Evolutionary conservation across 1,140 invertebrate species (phyloP).

Genomic region (Archegozetes longisetosus): DNA sequence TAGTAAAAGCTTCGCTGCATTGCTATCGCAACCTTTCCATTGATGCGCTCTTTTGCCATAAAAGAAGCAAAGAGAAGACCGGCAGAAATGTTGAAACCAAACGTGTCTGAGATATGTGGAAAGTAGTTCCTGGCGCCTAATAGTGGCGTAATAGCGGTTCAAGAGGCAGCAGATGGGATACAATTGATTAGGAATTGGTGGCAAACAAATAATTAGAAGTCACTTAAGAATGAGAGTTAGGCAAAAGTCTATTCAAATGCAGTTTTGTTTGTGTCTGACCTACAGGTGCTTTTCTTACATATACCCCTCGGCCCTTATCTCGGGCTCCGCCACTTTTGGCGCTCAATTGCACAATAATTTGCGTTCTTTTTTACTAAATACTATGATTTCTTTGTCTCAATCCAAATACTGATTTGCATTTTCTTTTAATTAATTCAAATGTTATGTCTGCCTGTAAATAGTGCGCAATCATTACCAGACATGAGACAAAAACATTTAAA

Average conservation of each 20-base stretch:
- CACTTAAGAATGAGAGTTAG: background rate
- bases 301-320: background rate
- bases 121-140: background rate
- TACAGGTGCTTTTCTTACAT: background rate
- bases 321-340: background rate
- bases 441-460: no score
- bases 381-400: background rate
- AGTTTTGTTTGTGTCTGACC: no score
- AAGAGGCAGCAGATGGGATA: no score
- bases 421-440: no score
- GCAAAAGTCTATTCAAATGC: background rate
- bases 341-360: background rate
- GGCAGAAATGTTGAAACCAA: background rate
- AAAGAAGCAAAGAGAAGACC: background rate
- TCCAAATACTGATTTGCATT: no score
- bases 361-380: background rate
- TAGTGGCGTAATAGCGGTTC: background rate
- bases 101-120: background rate
- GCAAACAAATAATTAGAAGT: background rate
- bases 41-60: background rate
- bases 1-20: background rate
- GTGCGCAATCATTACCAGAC: no score
- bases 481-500: no score
- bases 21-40: background rate
- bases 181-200: no score